Conservation (phyloP, 2,797 vertebrate species). For the Premnoplex brunnescens region DNA sequence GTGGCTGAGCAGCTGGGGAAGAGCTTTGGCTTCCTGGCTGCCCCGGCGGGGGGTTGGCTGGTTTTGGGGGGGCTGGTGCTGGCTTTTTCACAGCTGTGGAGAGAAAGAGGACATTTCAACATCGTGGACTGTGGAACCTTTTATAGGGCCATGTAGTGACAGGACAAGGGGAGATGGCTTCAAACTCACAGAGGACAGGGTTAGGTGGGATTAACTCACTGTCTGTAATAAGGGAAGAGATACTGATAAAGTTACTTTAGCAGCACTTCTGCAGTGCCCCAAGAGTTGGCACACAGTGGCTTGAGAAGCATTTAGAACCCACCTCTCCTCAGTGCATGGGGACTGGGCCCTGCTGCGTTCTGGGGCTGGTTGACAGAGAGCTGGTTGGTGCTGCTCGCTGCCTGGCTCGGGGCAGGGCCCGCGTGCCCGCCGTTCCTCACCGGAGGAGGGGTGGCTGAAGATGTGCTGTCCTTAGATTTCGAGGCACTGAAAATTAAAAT, state of each 20-base stretch:
- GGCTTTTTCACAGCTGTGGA: slow-evolving; percentile 91
- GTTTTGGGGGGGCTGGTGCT: slow-evolving; percentile 95
- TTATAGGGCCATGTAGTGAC: not conserved
- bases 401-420: slow-evolving; percentile 45
- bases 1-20: slow-evolving; percentile 73
- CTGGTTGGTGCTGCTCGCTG: slow-evolving; percentile 66
- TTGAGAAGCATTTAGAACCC: not conserved
- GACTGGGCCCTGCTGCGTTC: slow-evolving; percentile 87
- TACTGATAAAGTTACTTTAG: not conserved
- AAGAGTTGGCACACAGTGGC: not conserved
- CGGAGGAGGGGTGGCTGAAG: slow-evolving; percentile 73
- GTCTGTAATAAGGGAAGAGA: not conserved
- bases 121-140: no score
- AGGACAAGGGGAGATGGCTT: not conserved
- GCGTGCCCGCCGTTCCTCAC: slow-evolving; percentile 78
- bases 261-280: not conserved
- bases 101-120: not conserved
- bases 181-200: not conserved
- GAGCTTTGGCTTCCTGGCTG: slow-evolving; percentile 79
- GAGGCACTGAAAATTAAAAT: slow-evolving; percentile 72
- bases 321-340: slow-evolving; percentile 91
- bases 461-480: slow-evolving; percentile 81
- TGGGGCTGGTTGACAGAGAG: slow-evolving; percentile 74
- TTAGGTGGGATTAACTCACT: not conserved
- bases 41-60: slow-evolving; percentile 85